These are phyloP conservation scores for Chrosomus eos DNA, from an alignment of 2,797 vertebrate species.

Conservation along the genomic window DNA sequence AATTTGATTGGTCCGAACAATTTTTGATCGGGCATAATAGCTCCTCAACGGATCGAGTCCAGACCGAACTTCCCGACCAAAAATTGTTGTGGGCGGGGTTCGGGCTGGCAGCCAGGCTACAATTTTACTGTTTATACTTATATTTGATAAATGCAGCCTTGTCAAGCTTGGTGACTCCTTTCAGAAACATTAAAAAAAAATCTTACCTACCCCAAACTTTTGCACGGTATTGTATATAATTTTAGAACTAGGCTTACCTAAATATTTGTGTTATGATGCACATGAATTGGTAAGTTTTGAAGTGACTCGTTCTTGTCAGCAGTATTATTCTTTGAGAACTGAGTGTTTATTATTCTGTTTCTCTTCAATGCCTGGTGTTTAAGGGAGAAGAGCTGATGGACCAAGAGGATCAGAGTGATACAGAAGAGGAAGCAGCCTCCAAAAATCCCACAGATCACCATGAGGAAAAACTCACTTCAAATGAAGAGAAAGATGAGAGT, in stretches of 20 bases:
- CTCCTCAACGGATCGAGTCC: no score
- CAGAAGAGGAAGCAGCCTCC: constrained; percentile 55
- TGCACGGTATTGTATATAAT: not conserved
- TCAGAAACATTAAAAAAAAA: not conserved
- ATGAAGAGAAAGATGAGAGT: not conserved
- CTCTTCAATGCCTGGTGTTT: constrained; percentile 27
- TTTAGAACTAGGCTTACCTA: not conserved
- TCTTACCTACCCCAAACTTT: not conserved
- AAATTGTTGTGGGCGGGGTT: no score
- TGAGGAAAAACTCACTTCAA: constrained; percentile 49
- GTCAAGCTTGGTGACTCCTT: not conserved
- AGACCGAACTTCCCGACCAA: no score
- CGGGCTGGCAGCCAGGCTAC: no score
- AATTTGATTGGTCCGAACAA: no score
- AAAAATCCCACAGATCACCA: not conserved
- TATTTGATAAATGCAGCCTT: not conserved
- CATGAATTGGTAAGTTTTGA: not conserved
- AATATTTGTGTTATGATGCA: not conserved
- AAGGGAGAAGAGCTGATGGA: constrained; percentile 76
- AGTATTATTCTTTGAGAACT: not conserved
- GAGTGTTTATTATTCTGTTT: not conserved
- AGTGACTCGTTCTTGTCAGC: not conserved
- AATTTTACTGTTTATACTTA: not conserved
- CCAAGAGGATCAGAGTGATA: constrained; percentile 66
- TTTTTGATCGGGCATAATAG: no score